Base-by-base conservation (phyloP, 2,113 vertebrate species). In the Etia nguti region DNA sequence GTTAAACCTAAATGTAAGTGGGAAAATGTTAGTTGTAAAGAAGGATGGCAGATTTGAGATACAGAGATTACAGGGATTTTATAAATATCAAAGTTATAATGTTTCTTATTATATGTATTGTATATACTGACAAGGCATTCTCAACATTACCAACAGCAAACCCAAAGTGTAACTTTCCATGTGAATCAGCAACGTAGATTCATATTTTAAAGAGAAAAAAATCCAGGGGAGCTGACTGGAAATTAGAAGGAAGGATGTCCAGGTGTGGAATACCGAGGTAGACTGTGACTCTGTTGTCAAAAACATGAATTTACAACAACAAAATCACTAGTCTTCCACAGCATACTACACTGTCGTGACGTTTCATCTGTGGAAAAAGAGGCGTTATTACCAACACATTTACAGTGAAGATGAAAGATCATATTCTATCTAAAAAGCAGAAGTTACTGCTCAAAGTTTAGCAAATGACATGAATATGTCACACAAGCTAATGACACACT, bases 281-380 rank as follows among this genome's bases (percentile, higher is more conserved):
- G 95, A 96, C 95, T 94, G 94, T 82, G 95, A 96, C 92, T 95
- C 62, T 96, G 95, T 96, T 96, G 95, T 96, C 94, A 81, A 86
- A 89, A 92, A 85, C 22, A 16, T 89, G 50, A 89, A 89, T 62
- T 90, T 87, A 95, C 90, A 96, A 96, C 95, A 96, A 96, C 95
- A 96, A 96, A 96, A 96, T 96, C 95, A 96, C 95, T 96, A 96
- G 95, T 96, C 95, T 96, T 96, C 95, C 95, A 96, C 89, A 83
- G 20, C 10, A 86, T 10, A 85, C 62, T 85, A 46, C 95, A 84
- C 91, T 15, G n/a, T 29, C 18, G 11, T 3, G 8, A 22, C 31
- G 9, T 50, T 60, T 34, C 15, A 24, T 80, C 73, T 82, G 80
- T 26, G 12, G 36, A 52, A 38, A 77, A 82, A 50, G 18, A 10